A percentile compares a stretch with the other conserved stretches of the same genome.
phyloP scores from a whole-genome alignment of 2,113 vertebrate species.

The Tupaia chinensis region DNA sequence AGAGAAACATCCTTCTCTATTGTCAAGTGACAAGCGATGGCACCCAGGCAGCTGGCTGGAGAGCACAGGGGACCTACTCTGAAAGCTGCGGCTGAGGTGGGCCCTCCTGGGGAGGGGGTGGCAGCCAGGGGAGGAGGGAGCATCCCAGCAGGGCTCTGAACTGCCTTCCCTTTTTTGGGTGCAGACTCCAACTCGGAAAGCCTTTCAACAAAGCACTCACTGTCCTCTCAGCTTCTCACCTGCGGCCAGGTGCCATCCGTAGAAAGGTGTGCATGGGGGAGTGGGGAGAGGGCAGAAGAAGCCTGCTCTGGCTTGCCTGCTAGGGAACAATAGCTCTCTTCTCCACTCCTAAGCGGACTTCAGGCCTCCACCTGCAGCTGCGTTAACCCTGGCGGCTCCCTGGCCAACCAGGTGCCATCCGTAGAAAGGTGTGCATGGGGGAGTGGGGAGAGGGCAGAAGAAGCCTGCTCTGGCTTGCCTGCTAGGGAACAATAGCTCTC shows the following conservation, averaged over 20 bases:
- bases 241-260: constrained; percentile 53
- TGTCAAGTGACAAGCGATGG: constrained; percentile 68
- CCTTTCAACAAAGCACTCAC: constrained; percentile 61
- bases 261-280: not conserved
- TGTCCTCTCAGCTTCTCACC: constrained; percentile 64
- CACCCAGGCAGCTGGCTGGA: not conserved
- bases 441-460: not conserved
- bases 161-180: constrained; percentile 1
- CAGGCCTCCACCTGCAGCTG: not conserved
- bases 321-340: constrained; percentile 60
- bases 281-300: not conserved
- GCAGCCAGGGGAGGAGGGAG: not conserved
- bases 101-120: not conserved
- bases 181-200: not conserved
- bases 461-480: constrained; percentile 66
- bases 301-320: constrained; percentile 66
- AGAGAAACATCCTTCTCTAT: constrained; percentile 69
- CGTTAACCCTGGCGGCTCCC: constrained; percentile 51
- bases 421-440: not conserved
- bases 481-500: constrained; percentile 59
- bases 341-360: constrained; percentile 29
- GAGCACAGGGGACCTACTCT: not conserved
- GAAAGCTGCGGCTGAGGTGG: not conserved
- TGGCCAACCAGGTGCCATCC: constrained; percentile 53
- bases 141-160: not conserved